Evolutionary conservation across 2,113 vertebrate species (phyloP).

Genomic region (Oncorhynchus mykiss): DNA sequence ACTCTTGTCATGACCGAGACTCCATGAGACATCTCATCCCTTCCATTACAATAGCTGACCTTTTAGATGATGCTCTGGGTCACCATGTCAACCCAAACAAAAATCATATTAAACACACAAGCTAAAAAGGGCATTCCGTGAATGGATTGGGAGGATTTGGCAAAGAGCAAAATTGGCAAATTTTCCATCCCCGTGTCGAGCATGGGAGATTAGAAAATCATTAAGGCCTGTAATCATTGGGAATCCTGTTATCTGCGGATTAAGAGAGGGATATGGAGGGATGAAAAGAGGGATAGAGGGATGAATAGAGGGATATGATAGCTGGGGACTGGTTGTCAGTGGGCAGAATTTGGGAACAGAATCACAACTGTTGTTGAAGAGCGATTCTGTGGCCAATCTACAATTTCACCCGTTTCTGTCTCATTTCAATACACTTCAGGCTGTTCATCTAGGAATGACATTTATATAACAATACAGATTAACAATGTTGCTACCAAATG

Average conservation of each 20-base stretch:
- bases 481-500: too few relatives aligned
- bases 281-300: too few relatives aligned
- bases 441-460: too few relatives aligned
- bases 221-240: constrained; percentile 40
- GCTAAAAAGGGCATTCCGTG: constrained; percentile 14
- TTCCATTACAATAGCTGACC: too few relatives aligned
- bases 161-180: constrained; percentile 30
- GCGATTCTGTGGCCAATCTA: background rate
- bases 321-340: background rate
- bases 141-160: constrained; percentile 34
- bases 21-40: background rate
- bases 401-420: background rate
- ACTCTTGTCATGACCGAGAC: background rate
- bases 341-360: background rate
- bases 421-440: background rate
- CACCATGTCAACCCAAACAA: constrained; percentile 7
- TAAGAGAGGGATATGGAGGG: constrained; percentile 29
- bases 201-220: constrained; percentile 46
- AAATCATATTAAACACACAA: constrained; percentile 24
- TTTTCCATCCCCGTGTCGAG: constrained; percentile 32
- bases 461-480: too few relatives aligned
- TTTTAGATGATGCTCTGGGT: background rate
- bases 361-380: background rate
- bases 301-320: background rate
- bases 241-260: constrained; percentile 35